Conservation (phyloP, 2,113 vertebrate genomes). For the Labeo catla region DNA sequence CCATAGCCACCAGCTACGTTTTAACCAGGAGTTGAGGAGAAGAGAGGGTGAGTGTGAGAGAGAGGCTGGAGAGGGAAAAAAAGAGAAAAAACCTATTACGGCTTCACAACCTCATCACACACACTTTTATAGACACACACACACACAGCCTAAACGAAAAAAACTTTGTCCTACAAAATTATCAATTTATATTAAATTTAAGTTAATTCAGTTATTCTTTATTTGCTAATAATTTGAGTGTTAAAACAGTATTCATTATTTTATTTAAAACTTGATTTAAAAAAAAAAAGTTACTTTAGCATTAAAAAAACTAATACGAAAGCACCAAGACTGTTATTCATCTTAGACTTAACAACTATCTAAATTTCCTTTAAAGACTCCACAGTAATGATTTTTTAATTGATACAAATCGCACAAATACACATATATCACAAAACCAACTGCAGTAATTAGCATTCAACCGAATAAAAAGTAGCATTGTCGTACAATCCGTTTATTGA, state of each 20-base stretch:
- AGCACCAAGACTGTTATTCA: neutral
- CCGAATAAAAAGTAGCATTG: conserved; percentile 45
- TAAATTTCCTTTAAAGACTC: neutral
- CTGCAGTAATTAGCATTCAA: conserved; percentile 53
- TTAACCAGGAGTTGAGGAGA: conserved; percentile 72
- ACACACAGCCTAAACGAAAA: conserved; percentile 48
- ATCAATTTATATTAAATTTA: neutral
- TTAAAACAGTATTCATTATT: neutral
- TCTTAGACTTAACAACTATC: neutral
- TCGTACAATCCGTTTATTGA: conserved; percentile 55
- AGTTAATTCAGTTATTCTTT: neutral
- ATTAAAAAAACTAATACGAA: neutral
- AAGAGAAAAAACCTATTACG: conserved; percentile 49
- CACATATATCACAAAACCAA: conserved; percentile 49
- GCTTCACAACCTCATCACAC: conserved; percentile 46
- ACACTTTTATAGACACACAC: conserved; percentile 43
- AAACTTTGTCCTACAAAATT: conserved; percentile 37
- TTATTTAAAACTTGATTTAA: neutral
- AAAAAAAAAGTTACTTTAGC: neutral
- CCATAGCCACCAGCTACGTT: conserved; percentile 87
- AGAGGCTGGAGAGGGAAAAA: conserved; percentile 52
- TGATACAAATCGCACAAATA: conserved; percentile 50
- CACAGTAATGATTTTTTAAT: conserved; percentile 32
- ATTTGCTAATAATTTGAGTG: neutral
- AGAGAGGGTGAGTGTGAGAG: conserved; percentile 54